Evolutionary conservation across 2,888 invertebrate species (phyloP).

Genomic region (Trypoxylon attenuatum): DNA sequence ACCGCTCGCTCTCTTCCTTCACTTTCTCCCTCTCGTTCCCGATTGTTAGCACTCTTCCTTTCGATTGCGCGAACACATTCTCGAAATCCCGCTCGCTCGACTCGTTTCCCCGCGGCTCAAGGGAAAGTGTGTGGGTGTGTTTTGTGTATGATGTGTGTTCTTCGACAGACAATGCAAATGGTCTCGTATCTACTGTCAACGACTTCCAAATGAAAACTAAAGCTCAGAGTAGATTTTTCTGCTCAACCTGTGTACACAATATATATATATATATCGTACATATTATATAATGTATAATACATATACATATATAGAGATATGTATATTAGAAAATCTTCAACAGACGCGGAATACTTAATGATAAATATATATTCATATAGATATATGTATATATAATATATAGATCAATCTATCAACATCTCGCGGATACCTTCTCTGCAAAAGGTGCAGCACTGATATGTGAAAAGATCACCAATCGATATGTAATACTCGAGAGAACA

Average conservation of each 20-base stretch:
- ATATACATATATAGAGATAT: conserved; percentile 14
- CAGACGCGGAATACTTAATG: conserved; percentile 41
- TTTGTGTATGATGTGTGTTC: conserved; percentile 3
- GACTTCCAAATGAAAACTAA: background rate
- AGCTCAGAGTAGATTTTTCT: no score
- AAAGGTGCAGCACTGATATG: conserved; percentile 49
- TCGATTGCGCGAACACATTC: background rate
- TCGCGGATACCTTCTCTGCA: conserved; percentile 21
- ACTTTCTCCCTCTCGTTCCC: background rate
- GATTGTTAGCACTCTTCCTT: background rate
- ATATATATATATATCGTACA: conserved; percentile 30
- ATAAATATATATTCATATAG: conserved; percentile 32
- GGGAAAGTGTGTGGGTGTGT: no score
- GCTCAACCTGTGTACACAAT: no score
- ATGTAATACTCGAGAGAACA: conserved; percentile 44
- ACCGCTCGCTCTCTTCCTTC: background rate
- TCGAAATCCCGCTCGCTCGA: background rate
- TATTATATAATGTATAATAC: conserved; percentile 25
- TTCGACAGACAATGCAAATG: conserved; percentile 13
- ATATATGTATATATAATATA: conserved; percentile 21
- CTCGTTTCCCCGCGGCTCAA: no score
- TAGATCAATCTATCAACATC: conserved; percentile 10
- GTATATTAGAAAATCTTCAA: conserved; percentile 44
- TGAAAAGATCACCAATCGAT: conserved; percentile 54
- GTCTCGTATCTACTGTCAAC: background rate